Percentiles rank a stretch among this genome's conserved stretches.
These are phyloP conservation scores for Poecilia gillii DNA, from an alignment of 2,797 vertebrate genomes.

Conservation along the genomic window DNA sequence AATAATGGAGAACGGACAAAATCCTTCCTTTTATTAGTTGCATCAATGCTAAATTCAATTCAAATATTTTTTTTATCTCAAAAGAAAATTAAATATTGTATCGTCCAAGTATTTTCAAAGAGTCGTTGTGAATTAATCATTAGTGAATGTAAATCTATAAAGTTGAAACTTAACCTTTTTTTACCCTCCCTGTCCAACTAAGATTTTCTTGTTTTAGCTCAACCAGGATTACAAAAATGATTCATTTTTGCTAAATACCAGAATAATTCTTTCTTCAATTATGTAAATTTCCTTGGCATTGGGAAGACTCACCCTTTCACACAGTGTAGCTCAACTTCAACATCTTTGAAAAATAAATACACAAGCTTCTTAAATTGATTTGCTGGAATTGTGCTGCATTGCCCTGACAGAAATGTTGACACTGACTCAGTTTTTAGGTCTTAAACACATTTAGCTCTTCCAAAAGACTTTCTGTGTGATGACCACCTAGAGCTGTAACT, in stretches of 20 bases:
- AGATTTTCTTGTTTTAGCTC: neutral
- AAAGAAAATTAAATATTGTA: neutral
- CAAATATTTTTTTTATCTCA: neutral
- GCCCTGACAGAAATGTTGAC: neutral
- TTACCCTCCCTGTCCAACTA: neutral
- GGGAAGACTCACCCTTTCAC: neutral
- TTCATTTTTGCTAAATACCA: neutral
- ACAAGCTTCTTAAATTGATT: neutral
- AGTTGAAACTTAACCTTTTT: neutral
- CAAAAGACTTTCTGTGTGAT: no score
- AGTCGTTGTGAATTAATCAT: neutral
- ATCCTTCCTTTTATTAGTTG: neutral
- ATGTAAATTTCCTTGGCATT: neutral
- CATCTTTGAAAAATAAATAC: neutral
- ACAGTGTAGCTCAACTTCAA: neutral
- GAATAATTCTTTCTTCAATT: neutral
- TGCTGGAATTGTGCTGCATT: neutral
- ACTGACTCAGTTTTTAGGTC: neutral
- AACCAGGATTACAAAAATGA: neutral
- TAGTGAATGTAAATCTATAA: neutral
- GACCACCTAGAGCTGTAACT: neutral
- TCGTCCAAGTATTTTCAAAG: neutral
- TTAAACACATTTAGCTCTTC: no score
- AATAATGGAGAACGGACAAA: neutral
- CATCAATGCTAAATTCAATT: neutral